These are phyloP conservation scores for Theretra japonica DNA, from an alignment of 2,888 invertebrate genomes.

Conservation along the genomic window DNA sequence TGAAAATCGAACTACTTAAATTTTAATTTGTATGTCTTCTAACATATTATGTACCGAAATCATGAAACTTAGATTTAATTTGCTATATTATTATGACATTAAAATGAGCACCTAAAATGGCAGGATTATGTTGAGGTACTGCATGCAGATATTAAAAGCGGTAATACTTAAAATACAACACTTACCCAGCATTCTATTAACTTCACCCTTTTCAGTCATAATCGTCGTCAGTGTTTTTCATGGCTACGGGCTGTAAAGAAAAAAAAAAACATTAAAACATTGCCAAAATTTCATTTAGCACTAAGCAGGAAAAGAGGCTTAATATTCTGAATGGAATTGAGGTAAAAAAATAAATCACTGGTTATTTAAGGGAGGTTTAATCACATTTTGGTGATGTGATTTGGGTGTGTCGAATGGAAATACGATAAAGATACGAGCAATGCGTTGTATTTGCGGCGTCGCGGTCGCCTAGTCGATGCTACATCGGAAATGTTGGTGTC, in stretches of 20 bases:
- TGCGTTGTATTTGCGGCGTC: conserved; percentile 19
- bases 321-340: neutral
- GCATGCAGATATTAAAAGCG: neutral
- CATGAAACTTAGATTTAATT: too few relatives aligned
- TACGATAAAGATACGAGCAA: conserved; percentile 11
- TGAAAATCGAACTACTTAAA: too few relatives aligned
- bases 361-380: too few relatives aligned
- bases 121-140: too few relatives aligned
- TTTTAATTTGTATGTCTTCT: too few relatives aligned
- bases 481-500: conserved; percentile 18
- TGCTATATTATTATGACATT: too few relatives aligned
- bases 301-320: neutral
- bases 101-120: too few relatives aligned
- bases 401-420: conserved; percentile 19
- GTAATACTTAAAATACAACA: conserved; percentile 38
- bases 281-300: neutral
- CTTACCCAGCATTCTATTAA: conserved; percentile 82
- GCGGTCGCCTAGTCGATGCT: conserved; percentile 5
- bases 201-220: conserved; percentile 79
- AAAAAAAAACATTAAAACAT: conserved; percentile 19
- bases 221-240: conserved; percentile 75
- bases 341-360: neutral
- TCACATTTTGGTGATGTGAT: neutral
- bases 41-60: too few relatives aligned
- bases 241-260: conserved; percentile 61